These are phyloP conservation scores for Scaptodrosophila latifasciaeformis DNA, from an alignment of 2,888 invertebrate species.

Conservation along the genomic window DNA sequence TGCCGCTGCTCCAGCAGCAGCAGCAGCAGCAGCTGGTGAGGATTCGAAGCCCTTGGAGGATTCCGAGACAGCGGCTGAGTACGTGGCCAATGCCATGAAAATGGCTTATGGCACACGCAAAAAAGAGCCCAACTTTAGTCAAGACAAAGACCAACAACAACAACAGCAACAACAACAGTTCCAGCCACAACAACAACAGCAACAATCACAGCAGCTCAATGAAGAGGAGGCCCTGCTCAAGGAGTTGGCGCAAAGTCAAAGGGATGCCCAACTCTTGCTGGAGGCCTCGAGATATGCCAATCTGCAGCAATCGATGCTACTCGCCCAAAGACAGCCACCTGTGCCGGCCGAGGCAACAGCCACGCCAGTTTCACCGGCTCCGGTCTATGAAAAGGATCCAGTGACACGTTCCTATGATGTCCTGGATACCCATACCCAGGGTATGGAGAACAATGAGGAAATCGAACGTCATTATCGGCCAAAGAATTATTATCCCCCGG, in stretches of 20 bases:
- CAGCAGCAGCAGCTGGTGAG: constrained; percentile 28
- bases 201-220: constrained; percentile 18
- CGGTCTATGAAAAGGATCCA: constrained; percentile 68
- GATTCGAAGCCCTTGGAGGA: constrained; percentile 55
- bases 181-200: constrained; percentile 19
- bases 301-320: constrained; percentile 38
- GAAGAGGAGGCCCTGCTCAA: constrained; percentile 19
- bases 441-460: constrained; percentile 19
- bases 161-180: constrained; percentile 24
- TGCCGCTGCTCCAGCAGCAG: constrained; percentile 11
- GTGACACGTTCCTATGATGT: constrained; percentile 60
- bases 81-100: constrained; percentile 73
- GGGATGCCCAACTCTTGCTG: constrained; percentile 30
- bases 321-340: constrained; percentile 27
- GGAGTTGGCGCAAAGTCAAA: constrained; percentile 30
- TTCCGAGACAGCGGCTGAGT: constrained; percentile 72
- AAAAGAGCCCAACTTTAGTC: constrained; percentile 33
- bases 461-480: constrained; percentile 64
- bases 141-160: constrained; percentile 15
- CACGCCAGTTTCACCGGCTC: constrained; percentile 37
- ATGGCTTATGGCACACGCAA: constrained; percentile 65
- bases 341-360: constrained; percentile 26
- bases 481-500: constrained; percentile 51
- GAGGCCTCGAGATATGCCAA: constrained; percentile 51
- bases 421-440: constrained; percentile 25